A percentile compares a stretch with the other conserved stretches of the same genome.
These are phyloP conservation scores for Varecia variegata DNA, from an alignment of 2,797 vertebrate species.

Conservation along the genomic window DNA sequence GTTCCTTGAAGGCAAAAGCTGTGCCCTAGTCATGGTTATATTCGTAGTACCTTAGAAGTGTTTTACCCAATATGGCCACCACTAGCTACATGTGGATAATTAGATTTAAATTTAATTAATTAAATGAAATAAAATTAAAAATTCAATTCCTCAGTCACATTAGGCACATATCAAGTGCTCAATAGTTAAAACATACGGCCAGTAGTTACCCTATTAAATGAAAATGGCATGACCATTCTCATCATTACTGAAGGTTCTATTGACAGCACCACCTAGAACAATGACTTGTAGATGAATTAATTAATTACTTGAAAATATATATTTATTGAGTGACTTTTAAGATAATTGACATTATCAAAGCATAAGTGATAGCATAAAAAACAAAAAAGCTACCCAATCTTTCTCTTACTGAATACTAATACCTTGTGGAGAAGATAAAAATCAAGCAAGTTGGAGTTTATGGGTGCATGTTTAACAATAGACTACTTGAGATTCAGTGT, in stretches of 20 bases:
- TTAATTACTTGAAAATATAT: neutral
- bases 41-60: neutral
- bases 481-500: neutral
- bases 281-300: neutral
- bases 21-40: neutral
- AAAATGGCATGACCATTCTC: neutral
- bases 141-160: neutral
- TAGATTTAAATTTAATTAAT: neutral
- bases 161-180: neutral
- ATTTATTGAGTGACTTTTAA: neutral
- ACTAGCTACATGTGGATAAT: neutral
- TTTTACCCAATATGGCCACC: neutral
- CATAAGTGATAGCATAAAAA: neutral
- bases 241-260: neutral
- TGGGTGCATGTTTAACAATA: neutral
- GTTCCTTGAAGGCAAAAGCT: neutral
- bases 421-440: constrained; percentile 8
- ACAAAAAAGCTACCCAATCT: neutral
- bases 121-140: constrained; percentile 16
- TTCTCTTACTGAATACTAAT: neutral
- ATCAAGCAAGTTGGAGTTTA: neutral
- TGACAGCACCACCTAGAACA: neutral
- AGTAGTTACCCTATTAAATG: neutral
- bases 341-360: neutral
- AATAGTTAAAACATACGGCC: neutral